Evolutionary conservation across 2,113 vertebrate genomes (phyloP).

Genomic region (Dasyprocta punctata): DNA sequence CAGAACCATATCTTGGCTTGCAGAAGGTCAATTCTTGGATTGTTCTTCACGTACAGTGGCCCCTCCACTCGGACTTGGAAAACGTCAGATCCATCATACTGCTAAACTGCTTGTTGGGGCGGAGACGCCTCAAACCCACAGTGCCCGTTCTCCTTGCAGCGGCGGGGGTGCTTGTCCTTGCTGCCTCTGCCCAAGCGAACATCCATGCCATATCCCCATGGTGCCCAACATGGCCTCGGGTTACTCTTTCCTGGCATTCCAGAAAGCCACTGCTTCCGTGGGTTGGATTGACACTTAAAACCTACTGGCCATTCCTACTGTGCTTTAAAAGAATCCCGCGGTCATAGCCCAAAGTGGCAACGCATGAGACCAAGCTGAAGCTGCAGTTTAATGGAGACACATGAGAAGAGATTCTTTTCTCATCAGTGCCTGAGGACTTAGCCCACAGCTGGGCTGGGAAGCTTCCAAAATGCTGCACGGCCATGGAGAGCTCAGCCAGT

Average conservation of each 20-base stretch:
- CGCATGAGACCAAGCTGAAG: background rate
- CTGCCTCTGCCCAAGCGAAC: too few species aligned
- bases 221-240: background rate
- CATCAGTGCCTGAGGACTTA: background rate
- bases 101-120: background rate
- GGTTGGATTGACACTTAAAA: background rate
- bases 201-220: background rate
- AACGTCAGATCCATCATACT: background rate
- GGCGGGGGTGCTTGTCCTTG: background rate
- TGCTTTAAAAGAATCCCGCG: background rate
- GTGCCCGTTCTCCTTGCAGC: background rate
- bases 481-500: background rate
- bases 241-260: background rate
- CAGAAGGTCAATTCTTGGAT: background rate
- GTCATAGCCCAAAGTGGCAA: background rate
- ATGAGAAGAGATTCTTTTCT: background rate
- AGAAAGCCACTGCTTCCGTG: background rate
- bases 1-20: background rate
- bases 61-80: background rate
- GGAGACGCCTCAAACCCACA: background rate
- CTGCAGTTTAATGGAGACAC: background rate
- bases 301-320: background rate
- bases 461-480: background rate
- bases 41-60: too few species aligned
- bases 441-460: background rate